Conservation (phyloP, 35 echinoderm and acorn worm genomes). For the Lytechinus variegatus region DNA sequence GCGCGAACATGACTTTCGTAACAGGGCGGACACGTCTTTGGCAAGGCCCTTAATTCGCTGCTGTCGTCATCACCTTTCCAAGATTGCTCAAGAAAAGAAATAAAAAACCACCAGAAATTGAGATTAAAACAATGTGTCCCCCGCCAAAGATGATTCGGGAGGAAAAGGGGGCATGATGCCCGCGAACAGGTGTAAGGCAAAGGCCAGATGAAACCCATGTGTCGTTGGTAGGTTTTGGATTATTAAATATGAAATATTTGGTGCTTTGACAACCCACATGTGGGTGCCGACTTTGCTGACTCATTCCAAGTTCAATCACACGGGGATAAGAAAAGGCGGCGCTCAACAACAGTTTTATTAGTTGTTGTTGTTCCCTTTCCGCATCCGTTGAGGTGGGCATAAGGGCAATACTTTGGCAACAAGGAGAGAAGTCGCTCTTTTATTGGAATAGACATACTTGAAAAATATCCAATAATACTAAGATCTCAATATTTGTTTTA, state of each 20-base stretch:
- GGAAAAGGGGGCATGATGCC: neutral
- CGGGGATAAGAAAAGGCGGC: neutral
- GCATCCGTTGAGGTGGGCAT: neutral
- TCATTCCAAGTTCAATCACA: neutral
- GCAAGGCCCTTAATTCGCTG: neutral
- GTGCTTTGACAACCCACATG: neutral
- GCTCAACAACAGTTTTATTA: neutral
- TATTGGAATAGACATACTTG: too few relatives aligned
- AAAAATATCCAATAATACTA: too few relatives aligned
- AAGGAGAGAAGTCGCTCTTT: too few relatives aligned
- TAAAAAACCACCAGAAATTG: neutral
- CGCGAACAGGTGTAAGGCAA: neutral
- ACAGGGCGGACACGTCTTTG: constrained; percentile 33
- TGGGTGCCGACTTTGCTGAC: neutral
- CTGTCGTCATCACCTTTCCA: neutral
- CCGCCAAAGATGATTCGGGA: neutral
- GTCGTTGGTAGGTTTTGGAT: neutral
- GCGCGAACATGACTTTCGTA: constrained; percentile 26
- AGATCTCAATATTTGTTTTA: too few relatives aligned
- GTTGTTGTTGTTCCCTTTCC: neutral
- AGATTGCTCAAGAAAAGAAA: neutral
- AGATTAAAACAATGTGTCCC: constrained; percentile 11
- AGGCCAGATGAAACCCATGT: neutral
- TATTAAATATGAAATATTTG: neutral
- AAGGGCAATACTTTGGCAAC: neutral